Conservation (phyloP, 2,113 vertebrate species). For the Corythaeola cristata region DNA sequence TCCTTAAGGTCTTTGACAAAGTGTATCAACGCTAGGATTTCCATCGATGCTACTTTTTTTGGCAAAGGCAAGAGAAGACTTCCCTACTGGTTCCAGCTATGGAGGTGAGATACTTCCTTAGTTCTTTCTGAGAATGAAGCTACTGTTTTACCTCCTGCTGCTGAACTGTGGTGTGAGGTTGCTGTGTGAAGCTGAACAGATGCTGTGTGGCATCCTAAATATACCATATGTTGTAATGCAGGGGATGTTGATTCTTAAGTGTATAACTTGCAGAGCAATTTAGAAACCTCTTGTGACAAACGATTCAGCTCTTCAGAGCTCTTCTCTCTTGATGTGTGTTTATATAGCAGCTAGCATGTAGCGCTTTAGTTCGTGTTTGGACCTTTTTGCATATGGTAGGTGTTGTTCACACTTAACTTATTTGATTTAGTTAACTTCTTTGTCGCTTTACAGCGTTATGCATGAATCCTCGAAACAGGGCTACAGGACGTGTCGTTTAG, state of each 20-base stretch:
- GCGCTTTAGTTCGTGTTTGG: neutral
- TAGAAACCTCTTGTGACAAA: conserved; percentile 11
- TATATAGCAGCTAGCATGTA: neutral
- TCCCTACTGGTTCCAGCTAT: neutral
- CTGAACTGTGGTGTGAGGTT: neutral
- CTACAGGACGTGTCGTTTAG: neutral
- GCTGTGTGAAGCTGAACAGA: conserved; percentile 12
- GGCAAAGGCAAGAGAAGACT: neutral
- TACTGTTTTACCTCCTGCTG: neutral
- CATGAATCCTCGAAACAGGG: neutral
- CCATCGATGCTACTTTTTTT: neutral
- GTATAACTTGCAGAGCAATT: conserved; percentile 2
- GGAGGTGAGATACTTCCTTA: neutral
- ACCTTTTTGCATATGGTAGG: neutral
- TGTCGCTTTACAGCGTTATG: neutral
- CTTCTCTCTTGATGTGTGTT: neutral
- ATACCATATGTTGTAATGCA: neutral
- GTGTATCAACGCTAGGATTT: neutral
- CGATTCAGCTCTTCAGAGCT: neutral
- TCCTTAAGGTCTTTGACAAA: neutral
- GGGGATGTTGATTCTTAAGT: neutral
- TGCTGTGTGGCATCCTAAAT: neutral
- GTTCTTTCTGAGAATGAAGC: neutral
- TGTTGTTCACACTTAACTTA: neutral
- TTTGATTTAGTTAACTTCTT: neutral